Base-by-base conservation (phyloP, 2,888 invertebrate genomes). In the Cantharis flavilabris region DNA sequence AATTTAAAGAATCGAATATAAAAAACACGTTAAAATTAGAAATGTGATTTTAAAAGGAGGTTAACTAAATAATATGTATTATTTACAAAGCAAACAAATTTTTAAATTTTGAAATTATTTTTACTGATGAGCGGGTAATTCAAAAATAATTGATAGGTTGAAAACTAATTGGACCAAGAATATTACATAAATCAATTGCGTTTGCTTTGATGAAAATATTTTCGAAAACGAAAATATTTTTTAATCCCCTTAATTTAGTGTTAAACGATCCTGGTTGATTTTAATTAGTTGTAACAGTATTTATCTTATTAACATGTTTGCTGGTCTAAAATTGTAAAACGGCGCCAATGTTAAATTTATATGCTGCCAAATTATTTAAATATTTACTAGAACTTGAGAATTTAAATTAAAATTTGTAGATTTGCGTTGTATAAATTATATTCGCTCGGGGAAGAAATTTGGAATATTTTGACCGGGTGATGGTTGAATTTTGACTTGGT, bases 241-340 rank as follows among this genome's bases (percentile, higher is more conserved):
- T 1, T 5, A 18, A 18, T 16, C 64, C 5, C 13, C 9, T 11
- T 13, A 26, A 26, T 67, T 67, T 49, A n/a, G 49, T 49, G n/a
- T n/a, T 49, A 49, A 49, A 49, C n/a, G 49, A 49, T 49, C 49
- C 49, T n/a, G n/a, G n/a, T 49, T 49, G 9, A 3, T n/a, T 49
- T 49, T 49, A 49, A 49, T 49, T 49, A 49, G 49, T 49, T 49
- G 49, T 49, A 49, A 49, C n/a, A n/a, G n/a, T n/a, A 49, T n/a
- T 75, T 71, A 75, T 71, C 62, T 76, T 69, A 69, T 23, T 23
- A 71, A 76, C 69, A 76, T 69, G 62, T 76, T 70, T 69, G 72
- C 26, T 20, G 70, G 20, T 69, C 73, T 76, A 72, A 76, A 70
- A 72, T 72, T 64, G 69, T 28, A 30, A 18, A 72, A 33, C 70